Percentiles rank a stretch among this genome's conserved stretches.
phyloP scores from a whole-genome alignment of 2,113 vertebrate species.

The Athene cunicularia region DNA sequence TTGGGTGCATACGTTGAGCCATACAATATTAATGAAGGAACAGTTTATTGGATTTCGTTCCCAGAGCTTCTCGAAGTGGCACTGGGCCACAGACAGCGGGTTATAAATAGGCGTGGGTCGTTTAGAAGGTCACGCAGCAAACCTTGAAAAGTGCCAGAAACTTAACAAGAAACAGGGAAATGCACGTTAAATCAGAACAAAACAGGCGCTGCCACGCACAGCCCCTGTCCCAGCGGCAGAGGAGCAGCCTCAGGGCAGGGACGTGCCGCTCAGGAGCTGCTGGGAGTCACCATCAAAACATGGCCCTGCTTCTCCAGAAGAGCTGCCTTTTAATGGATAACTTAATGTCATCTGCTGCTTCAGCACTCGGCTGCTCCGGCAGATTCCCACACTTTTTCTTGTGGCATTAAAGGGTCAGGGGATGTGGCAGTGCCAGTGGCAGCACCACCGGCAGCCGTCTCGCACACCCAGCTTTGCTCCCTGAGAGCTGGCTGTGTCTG shows the following conservation, averaged over 20 bases:
- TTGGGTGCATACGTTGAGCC: background rate
- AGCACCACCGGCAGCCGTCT: background rate
- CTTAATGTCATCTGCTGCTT: accelerated
- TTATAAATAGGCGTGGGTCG: background rate
- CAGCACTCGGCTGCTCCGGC: accelerated
- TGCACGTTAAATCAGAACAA: background rate
- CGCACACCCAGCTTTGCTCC: accelerated
- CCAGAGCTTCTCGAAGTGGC: background rate
- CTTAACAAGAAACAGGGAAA: background rate
- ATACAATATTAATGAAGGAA: background rate
- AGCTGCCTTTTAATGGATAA: background rate
- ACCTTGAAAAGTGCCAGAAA: background rate
- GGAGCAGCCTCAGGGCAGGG: background rate
- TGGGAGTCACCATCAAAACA: accelerated
- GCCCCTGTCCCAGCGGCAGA: accelerated
- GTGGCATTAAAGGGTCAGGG: background rate
- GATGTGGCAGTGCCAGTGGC: accelerated
- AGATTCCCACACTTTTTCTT: background rate
- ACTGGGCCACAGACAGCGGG: background rate
- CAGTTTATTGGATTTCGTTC: background rate
- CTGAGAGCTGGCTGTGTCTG: background rate
- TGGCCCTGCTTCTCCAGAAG: background rate
- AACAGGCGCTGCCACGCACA: accelerated
- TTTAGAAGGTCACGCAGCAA: background rate
- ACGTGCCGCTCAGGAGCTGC: background rate